Conservation (phyloP, 2,113 vertebrate species). For the human (Homo sapiens) region GRCh38 chr7:135188501-135189000, state of each 20-base stretch:
- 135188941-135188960: neutral
- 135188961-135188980: neutral
- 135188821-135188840: neutral
- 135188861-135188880: neutral
- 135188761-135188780: neutral
- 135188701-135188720: neutral
- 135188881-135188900: neutral
- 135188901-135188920: neutral
- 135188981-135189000: neutral
- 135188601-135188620: accelerated
- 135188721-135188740: neutral
- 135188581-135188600: neutral
- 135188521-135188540: constrained; percentile 96
- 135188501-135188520: constrained; percentile 96
- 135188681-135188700: neutral
- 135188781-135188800: neutral
- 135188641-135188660: accelerated
- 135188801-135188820: neutral
- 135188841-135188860: accelerated
- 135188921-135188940: neutral
- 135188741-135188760: neutral
- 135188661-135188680: neutral
- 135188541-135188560: constrained; percentile 88
- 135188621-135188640: neutral
- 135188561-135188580: accelerated